Conservation (phyloP, 2,888 invertebrate genomes). For the Capitulum mitella region DNA sequence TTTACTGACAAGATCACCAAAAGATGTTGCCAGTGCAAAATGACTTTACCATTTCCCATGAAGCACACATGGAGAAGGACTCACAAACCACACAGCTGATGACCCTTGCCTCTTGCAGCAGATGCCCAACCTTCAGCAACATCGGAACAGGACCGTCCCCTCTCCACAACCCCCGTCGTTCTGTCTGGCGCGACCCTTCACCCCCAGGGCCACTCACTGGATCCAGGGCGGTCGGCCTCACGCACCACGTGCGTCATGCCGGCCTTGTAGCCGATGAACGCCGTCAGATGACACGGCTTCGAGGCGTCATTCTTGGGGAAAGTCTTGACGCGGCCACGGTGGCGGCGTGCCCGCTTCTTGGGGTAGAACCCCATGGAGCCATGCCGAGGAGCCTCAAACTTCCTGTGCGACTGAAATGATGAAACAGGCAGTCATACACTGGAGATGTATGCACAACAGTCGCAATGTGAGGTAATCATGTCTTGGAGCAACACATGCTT, state of each 20-base stretch:
- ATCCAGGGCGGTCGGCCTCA: slow-evolving; percentile 96
- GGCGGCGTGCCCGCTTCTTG: slow-evolving; percentile 91
- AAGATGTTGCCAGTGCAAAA: too few species aligned
- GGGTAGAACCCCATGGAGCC: slow-evolving; percentile 99
- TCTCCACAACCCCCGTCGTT: background rate
- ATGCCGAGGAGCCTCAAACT: slow-evolving; percentile 99
- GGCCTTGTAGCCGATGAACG: slow-evolving; percentile 97
- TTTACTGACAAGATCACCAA: too few species aligned
- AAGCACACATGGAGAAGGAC: too few species aligned
- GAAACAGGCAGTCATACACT: background rate
- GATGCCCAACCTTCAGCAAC: too few species aligned
- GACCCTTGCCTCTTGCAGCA: too few species aligned
- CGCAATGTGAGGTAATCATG: too few species aligned
- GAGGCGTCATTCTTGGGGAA: slow-evolving; percentile 96
- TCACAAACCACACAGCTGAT: too few species aligned
- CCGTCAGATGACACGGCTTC: slow-evolving; percentile 95
- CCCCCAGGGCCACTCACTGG: slow-evolving; percentile 67
- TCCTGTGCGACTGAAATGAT: slow-evolving; percentile 83
- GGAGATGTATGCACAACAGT: too few species aligned
- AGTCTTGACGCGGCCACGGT: slow-evolving; percentile 98
- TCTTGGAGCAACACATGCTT: too few species aligned
- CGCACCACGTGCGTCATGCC: slow-evolving; percentile 99
- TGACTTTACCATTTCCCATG: too few species aligned
- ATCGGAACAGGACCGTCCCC: too few species aligned
- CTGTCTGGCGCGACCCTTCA: background rate